These are phyloP conservation scores for Apamea sordens DNA, from an alignment of 2,888 invertebrate genomes.

Conservation along the genomic window DNA sequence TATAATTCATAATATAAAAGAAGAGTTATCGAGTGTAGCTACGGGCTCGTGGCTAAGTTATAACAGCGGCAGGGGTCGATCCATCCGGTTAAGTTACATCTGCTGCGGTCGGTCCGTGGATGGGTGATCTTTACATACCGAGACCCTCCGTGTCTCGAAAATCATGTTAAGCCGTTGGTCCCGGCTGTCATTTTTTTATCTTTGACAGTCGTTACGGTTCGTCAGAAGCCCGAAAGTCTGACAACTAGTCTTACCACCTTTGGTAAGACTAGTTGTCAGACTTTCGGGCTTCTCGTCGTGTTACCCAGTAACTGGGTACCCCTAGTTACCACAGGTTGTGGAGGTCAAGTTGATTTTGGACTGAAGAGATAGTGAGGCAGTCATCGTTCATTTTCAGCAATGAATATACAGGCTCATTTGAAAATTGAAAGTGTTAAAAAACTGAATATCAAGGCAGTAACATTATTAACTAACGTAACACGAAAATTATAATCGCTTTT, in stretches of 20 bases:
- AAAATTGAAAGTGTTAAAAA: constrained; percentile 11
- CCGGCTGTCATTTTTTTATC: background rate
- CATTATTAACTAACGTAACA: constrained; percentile 18
- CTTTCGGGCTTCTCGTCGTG: too few relatives aligned
- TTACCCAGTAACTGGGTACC: too few relatives aligned
- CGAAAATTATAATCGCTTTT: constrained; percentile 28
- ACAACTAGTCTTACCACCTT: background rate
- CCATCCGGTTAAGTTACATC: background rate
- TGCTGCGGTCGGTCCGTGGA: background rate
- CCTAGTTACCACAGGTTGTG: too few relatives aligned
- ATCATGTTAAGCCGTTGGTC: background rate
- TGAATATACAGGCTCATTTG: background rate
- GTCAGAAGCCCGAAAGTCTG: background rate
- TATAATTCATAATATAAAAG: background rate
- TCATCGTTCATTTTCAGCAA: background rate
- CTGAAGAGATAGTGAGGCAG: background rate
- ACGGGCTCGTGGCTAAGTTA: background rate
- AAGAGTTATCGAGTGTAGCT: background rate
- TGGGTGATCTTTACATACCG: background rate
- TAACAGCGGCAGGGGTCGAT: background rate
- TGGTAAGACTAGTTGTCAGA: too few relatives aligned
- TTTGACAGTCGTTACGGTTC: background rate
- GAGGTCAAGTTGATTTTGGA: too few relatives aligned
- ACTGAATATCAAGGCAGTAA: background rate
- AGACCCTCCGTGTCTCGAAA: too few relatives aligned